Conservation (phyloP, 2,888 invertebrate genomes). For the Xestoiulus laeticollis region DNA sequence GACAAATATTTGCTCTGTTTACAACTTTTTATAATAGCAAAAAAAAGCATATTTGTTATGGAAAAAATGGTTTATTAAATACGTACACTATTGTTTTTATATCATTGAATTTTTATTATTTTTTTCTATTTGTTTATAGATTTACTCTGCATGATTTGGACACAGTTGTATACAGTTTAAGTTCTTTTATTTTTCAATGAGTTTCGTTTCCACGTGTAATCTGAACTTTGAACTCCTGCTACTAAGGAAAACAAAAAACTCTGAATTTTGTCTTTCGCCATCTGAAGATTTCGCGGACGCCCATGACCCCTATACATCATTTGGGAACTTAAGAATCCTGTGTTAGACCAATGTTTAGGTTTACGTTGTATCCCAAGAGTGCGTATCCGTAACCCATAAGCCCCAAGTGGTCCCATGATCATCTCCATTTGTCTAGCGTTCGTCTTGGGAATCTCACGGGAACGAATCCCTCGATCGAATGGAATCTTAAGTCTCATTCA, state of each 20-base stretch:
- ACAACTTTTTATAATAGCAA: no score
- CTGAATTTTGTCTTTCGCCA: background rate
- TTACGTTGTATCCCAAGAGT: constrained; percentile 18
- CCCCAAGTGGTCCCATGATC: background rate
- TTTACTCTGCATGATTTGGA: background rate
- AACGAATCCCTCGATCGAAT: background rate
- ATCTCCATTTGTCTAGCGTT: constrained; percentile 28
- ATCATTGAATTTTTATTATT: background rate
- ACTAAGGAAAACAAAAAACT: background rate
- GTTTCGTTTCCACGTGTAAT: background rate
- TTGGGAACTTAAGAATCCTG: constrained; percentile 2
- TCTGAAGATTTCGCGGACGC: background rate
- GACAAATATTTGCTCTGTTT: no score
- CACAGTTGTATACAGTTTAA: no score
- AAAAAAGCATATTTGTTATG: no score
- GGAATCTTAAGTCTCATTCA: background rate
- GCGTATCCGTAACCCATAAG: constrained; percentile 24
- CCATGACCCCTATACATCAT: background rate
- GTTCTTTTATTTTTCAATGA: no score
- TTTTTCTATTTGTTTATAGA: background rate
- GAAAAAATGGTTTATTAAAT: no score
- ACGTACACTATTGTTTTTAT: no score
- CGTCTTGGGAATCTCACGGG: background rate
- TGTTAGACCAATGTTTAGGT: constrained; percentile 3
- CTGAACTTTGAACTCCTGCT: background rate